phyloP scores from a whole-genome alignment of 2,888 invertebrate genomes.

The Chymomyza fuscimana region DNA sequence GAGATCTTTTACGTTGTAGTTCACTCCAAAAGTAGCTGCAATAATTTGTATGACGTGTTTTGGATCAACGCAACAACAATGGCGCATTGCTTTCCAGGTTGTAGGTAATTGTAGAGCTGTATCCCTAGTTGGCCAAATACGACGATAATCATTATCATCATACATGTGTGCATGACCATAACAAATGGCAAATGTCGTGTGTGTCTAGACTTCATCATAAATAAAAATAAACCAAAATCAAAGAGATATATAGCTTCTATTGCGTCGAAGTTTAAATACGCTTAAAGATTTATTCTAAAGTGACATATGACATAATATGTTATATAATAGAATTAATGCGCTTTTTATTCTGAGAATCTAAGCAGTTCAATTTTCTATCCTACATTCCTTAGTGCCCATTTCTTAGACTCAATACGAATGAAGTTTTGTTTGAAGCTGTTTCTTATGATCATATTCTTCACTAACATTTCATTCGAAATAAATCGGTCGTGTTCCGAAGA shows the following conservation, averaged over 20 bases:
- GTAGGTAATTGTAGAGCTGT: not conserved
- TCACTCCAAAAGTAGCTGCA: not conserved
- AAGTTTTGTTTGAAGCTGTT: too few species aligned
- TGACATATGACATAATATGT: too few species aligned
- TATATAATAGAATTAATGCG: too few species aligned
- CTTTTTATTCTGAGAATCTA: too few species aligned
- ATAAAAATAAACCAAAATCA: not conserved
- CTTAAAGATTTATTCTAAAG: not conserved
- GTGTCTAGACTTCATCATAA: not conserved
- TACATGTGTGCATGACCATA: not conserved
- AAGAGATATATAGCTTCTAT: not conserved
- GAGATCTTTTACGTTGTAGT: conserved; percentile 25
- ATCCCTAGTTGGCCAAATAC: not conserved
- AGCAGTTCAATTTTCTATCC: too few species aligned
- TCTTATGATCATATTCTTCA: too few species aligned
- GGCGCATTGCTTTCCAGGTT: conserved; percentile 2
- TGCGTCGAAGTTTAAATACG: not conserved
- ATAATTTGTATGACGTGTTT: not conserved
- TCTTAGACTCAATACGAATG: too few species aligned
- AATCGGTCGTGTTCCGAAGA: too few species aligned
- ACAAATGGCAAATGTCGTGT: conserved; percentile 6
- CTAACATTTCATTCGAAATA: too few species aligned
- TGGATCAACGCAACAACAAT: conserved; percentile 1
- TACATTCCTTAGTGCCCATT: too few species aligned
- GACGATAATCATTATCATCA: not conserved